Evolutionary conservation across 2,888 invertebrate genomes (phyloP).

Genomic region (Psylliodes chrysocephalus): DNA sequence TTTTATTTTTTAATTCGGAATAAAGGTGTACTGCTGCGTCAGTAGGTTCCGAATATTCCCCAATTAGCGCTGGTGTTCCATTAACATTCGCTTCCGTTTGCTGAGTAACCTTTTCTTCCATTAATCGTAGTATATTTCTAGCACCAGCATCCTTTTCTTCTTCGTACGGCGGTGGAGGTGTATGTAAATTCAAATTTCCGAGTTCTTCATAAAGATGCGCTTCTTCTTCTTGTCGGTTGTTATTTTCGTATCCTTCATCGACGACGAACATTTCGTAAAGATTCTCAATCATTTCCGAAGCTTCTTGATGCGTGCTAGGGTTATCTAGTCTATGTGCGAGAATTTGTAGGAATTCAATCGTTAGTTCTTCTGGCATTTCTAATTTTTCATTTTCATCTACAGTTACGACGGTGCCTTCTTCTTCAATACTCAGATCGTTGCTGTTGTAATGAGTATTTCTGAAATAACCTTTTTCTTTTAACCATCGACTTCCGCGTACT

Average conservation of each 20-base stretch:
- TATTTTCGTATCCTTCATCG: slow-evolving; percentile 72
- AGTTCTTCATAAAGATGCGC: slow-evolving; percentile 64
- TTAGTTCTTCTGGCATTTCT: slow-evolving; percentile 79
- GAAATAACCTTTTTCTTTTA: slow-evolving; percentile 69
- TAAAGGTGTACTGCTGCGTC: slow-evolving; percentile 68
- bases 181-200: slow-evolving; percentile 69
- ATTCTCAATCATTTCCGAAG: slow-evolving; percentile 81
- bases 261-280: slow-evolving; percentile 79
- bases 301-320: slow-evolving; percentile 78
- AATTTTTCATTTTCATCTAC: slow-evolving; percentile 59
- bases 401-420: slow-evolving; percentile 60
- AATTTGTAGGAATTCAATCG: slow-evolving; percentile 76
- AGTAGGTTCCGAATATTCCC: slow-evolving; percentile 69
- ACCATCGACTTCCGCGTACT: slow-evolving; percentile 69
- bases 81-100: slow-evolving; percentile 49
- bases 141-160: slow-evolving; percentile 66
- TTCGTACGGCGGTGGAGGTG: slow-evolving; percentile 68
- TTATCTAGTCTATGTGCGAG: slow-evolving; percentile 76
- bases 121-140: slow-evolving; percentile 70
- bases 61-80: slow-evolving; percentile 60
- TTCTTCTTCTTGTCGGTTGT: slow-evolving; percentile 63
- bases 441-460: slow-evolving; percentile 67
- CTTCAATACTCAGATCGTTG: slow-evolving; percentile 69
- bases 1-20: slow-evolving; percentile 67
- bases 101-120: slow-evolving; percentile 69